Percentiles rank a stretch among this genome's conserved stretches.
These are phyloP conservation scores for Zygaena filipendulae DNA, from an alignment of 2,888 invertebrate species.

Conservation along the genomic window DNA sequence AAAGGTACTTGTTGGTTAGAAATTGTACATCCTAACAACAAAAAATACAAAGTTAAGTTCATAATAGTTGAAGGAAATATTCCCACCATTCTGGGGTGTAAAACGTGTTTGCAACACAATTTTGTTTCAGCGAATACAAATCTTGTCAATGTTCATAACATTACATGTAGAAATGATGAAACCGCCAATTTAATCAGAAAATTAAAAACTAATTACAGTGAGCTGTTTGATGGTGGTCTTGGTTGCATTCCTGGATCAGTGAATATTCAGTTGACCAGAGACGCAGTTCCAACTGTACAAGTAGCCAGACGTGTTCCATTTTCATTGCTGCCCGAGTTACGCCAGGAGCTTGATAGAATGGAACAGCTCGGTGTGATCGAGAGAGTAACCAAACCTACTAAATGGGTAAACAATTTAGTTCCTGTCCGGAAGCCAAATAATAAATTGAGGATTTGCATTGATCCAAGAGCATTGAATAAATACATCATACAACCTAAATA, in stretches of 20 bases:
- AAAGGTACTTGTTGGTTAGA: constrained; percentile 4
- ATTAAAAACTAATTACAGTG: constrained; percentile 5
- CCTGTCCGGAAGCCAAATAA: constrained; percentile 6
- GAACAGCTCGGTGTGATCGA: constrained; percentile 3
- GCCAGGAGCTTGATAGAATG: constrained; percentile 4
- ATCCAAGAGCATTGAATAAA: constrained; percentile 10
- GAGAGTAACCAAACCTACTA: constrained; percentile 6
- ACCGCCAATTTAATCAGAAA: neutral
- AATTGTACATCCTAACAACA: constrained; percentile 5
- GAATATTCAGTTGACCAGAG: constrained; percentile 1
- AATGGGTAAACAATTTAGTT: constrained; percentile 7
- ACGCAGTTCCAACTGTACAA: constrained; percentile 8
- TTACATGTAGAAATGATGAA: constrained; percentile 1
- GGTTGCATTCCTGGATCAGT: constrained; percentile 6
- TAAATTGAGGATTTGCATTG: constrained; percentile 8
- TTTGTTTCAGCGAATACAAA: constrained; percentile 7
- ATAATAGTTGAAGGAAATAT: constrained; percentile 5
- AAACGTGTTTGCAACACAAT: constrained; percentile 4
- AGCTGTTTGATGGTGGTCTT: constrained; percentile 8
- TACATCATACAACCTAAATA: constrained; percentile 8
- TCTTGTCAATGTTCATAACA: constrained; percentile 2
- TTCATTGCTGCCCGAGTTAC: constrained; percentile 6
- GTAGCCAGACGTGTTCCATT: constrained; percentile 8
- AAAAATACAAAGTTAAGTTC: constrained; percentile 5
- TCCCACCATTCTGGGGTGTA: constrained; percentile 6